These are phyloP conservation scores for Synergus itoensis DNA, from an alignment of 2,888 invertebrate genomes.

Conservation along the genomic window DNA sequence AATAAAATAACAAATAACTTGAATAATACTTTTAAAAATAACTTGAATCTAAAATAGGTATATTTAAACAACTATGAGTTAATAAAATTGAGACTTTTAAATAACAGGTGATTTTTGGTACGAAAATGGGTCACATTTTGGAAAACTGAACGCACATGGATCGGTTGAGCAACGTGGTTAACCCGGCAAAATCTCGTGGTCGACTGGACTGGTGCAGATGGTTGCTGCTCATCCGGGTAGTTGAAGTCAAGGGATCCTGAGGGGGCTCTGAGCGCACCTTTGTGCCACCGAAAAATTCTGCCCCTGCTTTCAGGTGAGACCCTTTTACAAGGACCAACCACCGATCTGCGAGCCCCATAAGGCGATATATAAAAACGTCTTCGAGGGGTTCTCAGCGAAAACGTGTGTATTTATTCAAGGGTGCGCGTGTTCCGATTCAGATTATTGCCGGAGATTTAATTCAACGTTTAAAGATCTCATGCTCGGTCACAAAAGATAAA, in stretches of 20 bases:
- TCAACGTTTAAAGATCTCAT: slow-evolving; percentile 34
- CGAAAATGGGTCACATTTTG: slow-evolving; percentile 14
- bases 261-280: slow-evolving; percentile 27
- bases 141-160: background rate
- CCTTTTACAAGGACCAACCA: slow-evolving; percentile 36
- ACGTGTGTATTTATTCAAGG: slow-evolving; percentile 32
- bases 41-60: background rate
- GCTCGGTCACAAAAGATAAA: slow-evolving; percentile 26
- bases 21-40: background rate
- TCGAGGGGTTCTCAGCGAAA: slow-evolving; percentile 51
- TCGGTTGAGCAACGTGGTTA: background rate
- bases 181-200: slow-evolving; percentile 51
- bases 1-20: slow-evolving; percentile 12
- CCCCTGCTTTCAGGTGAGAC: slow-evolving; percentile 37
- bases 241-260: slow-evolving; percentile 53
- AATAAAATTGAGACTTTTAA: background rate
- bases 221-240: slow-evolving; percentile 57
- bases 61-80: background rate
- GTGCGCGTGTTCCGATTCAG: slow-evolving; percentile 27
- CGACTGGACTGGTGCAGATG: slow-evolving; percentile 56
- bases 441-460: slow-evolving; percentile 42
- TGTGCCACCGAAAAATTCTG: slow-evolving; percentile 38
- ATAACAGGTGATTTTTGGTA: background rate
- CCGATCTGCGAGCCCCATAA: slow-evolving; percentile 9
- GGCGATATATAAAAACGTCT: slow-evolving; percentile 48